Evolutionary conservation across 2,113 vertebrate species (phyloP), one percentile per base, ranked within the genome.

Genomic region (Glaucidium brasilianum): DNA sequence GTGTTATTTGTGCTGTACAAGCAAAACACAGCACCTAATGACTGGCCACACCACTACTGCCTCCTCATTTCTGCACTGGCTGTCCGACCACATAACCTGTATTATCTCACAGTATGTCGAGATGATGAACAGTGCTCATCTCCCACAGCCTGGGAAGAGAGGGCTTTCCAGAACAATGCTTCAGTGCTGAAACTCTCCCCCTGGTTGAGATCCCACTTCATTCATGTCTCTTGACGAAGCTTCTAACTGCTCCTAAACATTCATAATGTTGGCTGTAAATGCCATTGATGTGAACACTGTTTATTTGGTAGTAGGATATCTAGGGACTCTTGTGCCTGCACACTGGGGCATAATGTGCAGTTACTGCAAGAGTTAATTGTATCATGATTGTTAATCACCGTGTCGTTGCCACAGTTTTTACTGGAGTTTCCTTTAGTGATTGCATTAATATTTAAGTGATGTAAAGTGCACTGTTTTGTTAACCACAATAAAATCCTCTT

Each of bases 281-380:
- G 76, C 18, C 47, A 26, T 26, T 37, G 64, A 56, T 86, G 72
- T 1, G n/a, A 94, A 35, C 53, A 3, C 13, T 53, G 43, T 87
- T 90, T 88, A n/a, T 92, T 86, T 37, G 39, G 60, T 76, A 75
- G 85, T 12, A 27, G 55, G 52, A 8, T 81, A 60, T 60, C 62
- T 16, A 23, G 68, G 23, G 85, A 67, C 63, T 67, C 13, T 8
- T 92, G 83, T 41, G 92, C 56, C 67, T 58, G 59, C 56, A 21
- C 73, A 53, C 74, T 35, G 22, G 83, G 69, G 22, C 74, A 66
- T 90, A 82, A 92, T 32, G 11, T 41, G 56, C 63, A 95, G 73
- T 72, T 87, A 78, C 41, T 35, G 49, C 73, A 95, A 87, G 94
- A 94, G 80, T 89, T 97, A 94, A 94, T 94, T 92, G 76, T 55